phyloP scores from a whole-genome alignment of 1,140 invertebrate genomes.

The Prorops nasuta region DNA sequence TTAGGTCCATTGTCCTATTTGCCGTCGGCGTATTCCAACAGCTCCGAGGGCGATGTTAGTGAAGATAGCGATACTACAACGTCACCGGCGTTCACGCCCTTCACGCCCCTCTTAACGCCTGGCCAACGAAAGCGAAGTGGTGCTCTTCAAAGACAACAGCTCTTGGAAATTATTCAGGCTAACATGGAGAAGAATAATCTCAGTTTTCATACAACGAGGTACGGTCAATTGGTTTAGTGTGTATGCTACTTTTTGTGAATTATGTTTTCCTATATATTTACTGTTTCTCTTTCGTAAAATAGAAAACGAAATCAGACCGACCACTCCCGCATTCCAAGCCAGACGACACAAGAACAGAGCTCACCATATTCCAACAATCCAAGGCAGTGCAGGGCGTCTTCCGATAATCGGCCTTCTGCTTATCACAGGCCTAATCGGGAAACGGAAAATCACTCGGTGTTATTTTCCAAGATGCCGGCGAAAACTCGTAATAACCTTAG shows the following conservation, averaged over 20 bases:
- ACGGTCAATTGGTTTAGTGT: conserved; percentile 27
- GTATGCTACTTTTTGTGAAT: conserved; percentile 8
- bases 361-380: no score
- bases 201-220: conserved; percentile 78
- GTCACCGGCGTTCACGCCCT: conserved; percentile 45
- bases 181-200: conserved; percentile 90
- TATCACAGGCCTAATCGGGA: conserved; percentile 46
- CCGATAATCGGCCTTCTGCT: no score
- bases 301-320: conserved; percentile 52
- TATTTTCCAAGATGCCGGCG: conserved; percentile 35
- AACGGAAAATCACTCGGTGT: conserved; percentile 29
- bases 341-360: conserved; percentile 35
- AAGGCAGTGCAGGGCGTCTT: no score
- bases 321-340: conserved; percentile 38
- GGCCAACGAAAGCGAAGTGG: conserved; percentile 60
- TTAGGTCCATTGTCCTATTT: conserved; percentile 49
- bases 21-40: conserved; percentile 49
- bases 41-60: conserved; percentile 52
- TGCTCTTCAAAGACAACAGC: conserved; percentile 75
- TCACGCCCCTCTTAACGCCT: conserved; percentile 46
- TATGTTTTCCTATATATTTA: no score
- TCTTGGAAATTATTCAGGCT: conserved; percentile 83
- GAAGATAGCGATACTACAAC: conserved; percentile 54
- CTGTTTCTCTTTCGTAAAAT: conserved; percentile 9
- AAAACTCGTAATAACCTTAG: conserved; percentile 34